Percentiles rank a stretch among this genome's conserved stretches.
phyloP scores from a whole-genome alignment of 2,113 vertebrate species.

The Ginglymostoma cirratum region DNA sequence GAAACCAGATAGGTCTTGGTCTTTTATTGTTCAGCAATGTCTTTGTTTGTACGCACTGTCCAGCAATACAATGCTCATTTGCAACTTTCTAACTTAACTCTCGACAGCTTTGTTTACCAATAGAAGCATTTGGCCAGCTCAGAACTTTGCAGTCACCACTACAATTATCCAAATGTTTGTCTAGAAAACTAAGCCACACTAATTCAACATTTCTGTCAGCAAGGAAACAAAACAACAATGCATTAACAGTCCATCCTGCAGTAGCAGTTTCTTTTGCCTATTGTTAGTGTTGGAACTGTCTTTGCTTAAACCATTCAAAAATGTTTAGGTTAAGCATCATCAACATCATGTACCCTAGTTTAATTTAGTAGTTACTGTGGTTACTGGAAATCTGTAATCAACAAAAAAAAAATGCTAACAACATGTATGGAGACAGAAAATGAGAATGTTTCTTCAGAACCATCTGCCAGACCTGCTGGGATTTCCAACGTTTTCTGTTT shows the following conservation, averaged over 20 bases:
- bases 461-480: background rate
- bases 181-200: background rate
- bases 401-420: background rate
- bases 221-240: background rate
- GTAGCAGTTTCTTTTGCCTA: background rate
- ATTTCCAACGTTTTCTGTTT: background rate
- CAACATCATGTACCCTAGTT: background rate
- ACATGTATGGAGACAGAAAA: background rate
- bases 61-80: too few relatives aligned
- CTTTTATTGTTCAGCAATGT: too few relatives aligned
- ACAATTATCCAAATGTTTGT: background rate
- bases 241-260: background rate
- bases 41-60: too few relatives aligned
- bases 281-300: background rate
- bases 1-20: too few relatives aligned
- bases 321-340: background rate
- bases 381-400: background rate
- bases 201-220: background rate
- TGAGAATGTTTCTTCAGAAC: background rate
- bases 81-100: background rate
- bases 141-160: background rate
- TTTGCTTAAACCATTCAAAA: background rate
- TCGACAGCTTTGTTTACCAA: background rate
- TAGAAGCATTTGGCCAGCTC: background rate
- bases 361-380: background rate